Conservation (phyloP, 2,797 vertebrate species). For the Takifugu rubripes region DNA sequence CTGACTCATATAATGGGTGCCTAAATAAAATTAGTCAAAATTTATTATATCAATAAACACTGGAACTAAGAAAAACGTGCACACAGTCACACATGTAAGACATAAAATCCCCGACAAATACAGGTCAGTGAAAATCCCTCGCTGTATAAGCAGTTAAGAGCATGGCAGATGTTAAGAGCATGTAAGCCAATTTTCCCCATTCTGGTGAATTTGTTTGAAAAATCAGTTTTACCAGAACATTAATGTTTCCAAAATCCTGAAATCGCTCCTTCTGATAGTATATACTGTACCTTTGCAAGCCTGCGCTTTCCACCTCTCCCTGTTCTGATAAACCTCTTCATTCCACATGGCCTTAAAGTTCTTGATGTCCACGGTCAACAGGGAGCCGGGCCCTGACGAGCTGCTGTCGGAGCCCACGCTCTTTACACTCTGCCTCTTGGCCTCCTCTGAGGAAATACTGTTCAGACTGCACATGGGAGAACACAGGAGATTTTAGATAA, state of each 20-base stretch:
- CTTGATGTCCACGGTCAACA: conserved; percentile 89
- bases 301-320: conserved; percentile 92
- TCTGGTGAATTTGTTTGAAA: conserved; percentile 4
- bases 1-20: too few species aligned
- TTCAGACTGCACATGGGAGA: conserved; percentile 76
- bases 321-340: conserved; percentile 90
- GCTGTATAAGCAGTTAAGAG: conserved; percentile 5
- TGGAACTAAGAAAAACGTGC: not conserved
- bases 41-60: not conserved
- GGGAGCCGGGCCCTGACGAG: conserved; percentile 82
- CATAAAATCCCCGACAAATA: conserved; percentile 8
- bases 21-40: not conserved
- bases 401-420: conserved; percentile 85
- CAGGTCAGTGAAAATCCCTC: conserved; percentile 12
- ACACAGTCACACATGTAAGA: not conserved
- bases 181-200: conserved; percentile 5
- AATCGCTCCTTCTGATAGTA: conserved; percentile 3
- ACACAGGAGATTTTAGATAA: not conserved
- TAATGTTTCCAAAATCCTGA: not conserved
- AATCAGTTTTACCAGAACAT: conserved; percentile 3
- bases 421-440: conserved; percentile 85
- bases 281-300: conserved; percentile 85
- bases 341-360: conserved; percentile 92
- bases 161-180: conserved; percentile 9
- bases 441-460: conserved; percentile 84